Percentiles rank a stretch among this genome's conserved stretches.
phyloP scores from a whole-genome alignment of 2,113 vertebrate species.

The Caranx melampygus region DNA sequence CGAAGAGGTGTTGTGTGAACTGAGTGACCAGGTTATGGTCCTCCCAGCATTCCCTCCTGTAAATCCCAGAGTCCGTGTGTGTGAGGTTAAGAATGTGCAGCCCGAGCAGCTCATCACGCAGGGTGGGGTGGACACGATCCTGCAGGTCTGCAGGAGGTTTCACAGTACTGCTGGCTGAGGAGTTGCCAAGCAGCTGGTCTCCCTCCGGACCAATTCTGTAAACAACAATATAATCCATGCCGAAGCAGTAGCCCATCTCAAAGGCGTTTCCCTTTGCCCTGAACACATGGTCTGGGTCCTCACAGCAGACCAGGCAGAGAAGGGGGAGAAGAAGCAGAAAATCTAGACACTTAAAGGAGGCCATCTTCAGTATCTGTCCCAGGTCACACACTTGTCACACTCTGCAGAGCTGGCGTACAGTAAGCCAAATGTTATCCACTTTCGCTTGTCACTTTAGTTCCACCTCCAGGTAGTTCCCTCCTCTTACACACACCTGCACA shows the following conservation, averaged over 20 bases:
- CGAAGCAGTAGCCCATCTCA: slow-evolving; percentile 80
- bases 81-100: slow-evolving; percentile 70
- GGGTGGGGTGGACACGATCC: slow-evolving; percentile 56
- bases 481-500: slow-evolving; percentile 3
- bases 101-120: slow-evolving; percentile 48
- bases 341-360: slow-evolving; percentile 1
- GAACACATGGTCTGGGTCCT: slow-evolving; percentile 57
- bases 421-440: slow-evolving; percentile 27
- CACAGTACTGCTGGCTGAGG: slow-evolving; percentile 34
- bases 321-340: slow-evolving; percentile 67
- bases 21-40: slow-evolving; percentile 25
- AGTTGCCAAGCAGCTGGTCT: slow-evolving; percentile 78
- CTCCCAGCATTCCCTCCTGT: slow-evolving; percentile 80
- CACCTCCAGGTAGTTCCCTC: slow-evolving; percentile 71
- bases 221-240: slow-evolving; percentile 75
- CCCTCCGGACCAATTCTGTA: slow-evolving; percentile 63
- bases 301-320: slow-evolving; percentile 39
- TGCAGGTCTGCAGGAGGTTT: slow-evolving; percentile 49
- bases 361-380: slow-evolving; percentile 65
- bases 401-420: slow-evolving; percentile 19
- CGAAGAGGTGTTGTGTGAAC: slow-evolving; percentile 53
- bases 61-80: slow-evolving; percentile 73
- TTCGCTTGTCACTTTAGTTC: slow-evolving; percentile 53
- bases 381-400: slow-evolving; percentile 29
- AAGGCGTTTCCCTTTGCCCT: slow-evolving; percentile 38